Conservation (phyloP, 2,113 vertebrate genomes). For the Campylomormyrus tamandua region DNA sequence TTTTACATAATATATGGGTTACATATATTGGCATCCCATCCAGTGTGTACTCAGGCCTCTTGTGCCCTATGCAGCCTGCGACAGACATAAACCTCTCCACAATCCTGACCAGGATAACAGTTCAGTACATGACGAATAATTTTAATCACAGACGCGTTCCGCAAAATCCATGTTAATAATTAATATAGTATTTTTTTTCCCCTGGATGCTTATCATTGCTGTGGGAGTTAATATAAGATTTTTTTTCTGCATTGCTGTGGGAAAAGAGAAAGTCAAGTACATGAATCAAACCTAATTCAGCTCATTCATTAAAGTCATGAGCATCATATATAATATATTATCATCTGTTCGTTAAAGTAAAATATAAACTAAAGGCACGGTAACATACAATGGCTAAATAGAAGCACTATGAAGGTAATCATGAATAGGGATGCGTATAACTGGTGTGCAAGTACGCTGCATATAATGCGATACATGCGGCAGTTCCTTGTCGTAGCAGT, state of each 20-base stretch:
- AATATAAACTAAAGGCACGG: background rate
- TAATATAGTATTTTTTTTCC: background rate
- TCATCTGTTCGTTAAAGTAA: background rate
- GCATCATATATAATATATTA: background rate
- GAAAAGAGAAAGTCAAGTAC: background rate
- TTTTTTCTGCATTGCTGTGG: background rate
- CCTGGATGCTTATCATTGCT: background rate
- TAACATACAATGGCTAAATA: background rate
- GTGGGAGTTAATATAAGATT: background rate
- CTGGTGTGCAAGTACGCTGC: background rate
- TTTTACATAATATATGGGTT: background rate
- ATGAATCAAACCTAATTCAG: background rate
- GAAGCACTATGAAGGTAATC: background rate
- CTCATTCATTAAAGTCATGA: background rate
- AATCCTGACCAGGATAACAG: background rate
- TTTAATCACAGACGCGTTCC: background rate
- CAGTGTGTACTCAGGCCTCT: background rate
- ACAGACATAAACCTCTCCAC: background rate
- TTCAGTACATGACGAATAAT: background rate
- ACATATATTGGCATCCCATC: background rate
- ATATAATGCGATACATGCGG: background rate
- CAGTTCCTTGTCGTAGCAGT: background rate
- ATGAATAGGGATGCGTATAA: background rate
- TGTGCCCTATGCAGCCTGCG: background rate
- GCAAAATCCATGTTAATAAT: background rate